phyloP scores from a whole-genome alignment of 2,888 invertebrate genomes.

The Watsonalla cultraria region DNA sequence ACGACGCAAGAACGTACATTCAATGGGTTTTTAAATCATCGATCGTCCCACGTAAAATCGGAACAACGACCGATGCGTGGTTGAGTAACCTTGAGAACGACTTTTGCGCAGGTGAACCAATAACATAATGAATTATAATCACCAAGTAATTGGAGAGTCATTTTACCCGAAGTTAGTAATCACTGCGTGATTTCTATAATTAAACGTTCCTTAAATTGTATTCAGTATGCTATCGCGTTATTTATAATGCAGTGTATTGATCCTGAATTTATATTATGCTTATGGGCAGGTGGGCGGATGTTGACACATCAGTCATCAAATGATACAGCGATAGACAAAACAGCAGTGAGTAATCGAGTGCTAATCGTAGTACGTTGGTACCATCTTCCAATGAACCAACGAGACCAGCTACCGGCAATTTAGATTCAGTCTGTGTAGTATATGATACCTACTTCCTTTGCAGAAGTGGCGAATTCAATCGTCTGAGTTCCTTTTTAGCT shows the following conservation, averaged over 20 bases:
- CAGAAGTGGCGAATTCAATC: conserved; percentile 35
- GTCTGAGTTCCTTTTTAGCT: conserved; percentile 16
- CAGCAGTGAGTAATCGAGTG: conserved; percentile 39
- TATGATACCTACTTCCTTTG: conserved; percentile 58
- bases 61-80: conserved; percentile 36
- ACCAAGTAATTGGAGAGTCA: neutral
- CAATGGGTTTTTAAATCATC: conserved; percentile 29
- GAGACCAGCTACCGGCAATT: conserved; percentile 45
- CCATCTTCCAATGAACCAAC: conserved; percentile 40
- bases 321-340: conserved; percentile 29
- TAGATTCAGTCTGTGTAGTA: conserved; percentile 37
- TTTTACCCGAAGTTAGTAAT: neutral
- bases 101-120: conserved; percentile 25
- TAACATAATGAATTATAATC: conserved; percentile 9
- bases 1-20: conserved; percentile 5
- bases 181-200: neutral
- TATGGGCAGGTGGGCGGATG: conserved; percentile 18
- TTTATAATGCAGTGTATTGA: neutral
- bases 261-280: conserved; percentile 3
- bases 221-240: neutral
- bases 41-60: conserved; percentile 31
- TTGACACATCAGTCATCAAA: conserved; percentile 12
- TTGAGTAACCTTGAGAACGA: conserved; percentile 30
- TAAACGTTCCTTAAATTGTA: neutral
- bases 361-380: conserved; percentile 41